phyloP scores from a whole-genome alignment of 1,140 invertebrate species.

The Idris sp. region DNA sequence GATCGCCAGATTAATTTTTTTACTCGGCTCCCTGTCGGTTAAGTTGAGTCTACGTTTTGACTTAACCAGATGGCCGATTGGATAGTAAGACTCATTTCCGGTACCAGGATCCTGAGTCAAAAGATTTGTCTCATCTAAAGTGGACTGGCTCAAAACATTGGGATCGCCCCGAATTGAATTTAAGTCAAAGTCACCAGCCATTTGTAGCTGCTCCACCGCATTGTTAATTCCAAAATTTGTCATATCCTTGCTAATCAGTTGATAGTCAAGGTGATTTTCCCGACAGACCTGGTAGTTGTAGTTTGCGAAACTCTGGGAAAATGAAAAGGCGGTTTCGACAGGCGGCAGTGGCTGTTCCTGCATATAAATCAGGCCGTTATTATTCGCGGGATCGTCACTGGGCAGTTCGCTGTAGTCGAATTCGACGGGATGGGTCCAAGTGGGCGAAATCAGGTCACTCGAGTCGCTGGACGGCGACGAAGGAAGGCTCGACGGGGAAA shows the following conservation, averaged over 20 bases:
- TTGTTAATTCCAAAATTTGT: slow-evolving; percentile 6
- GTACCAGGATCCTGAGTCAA: slow-evolving; percentile 48
- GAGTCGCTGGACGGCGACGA: slow-evolving; percentile 60
- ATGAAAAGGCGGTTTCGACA: slow-evolving; percentile 72
- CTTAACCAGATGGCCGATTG: slow-evolving; percentile 71
- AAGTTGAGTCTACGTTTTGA: slow-evolving; percentile 28
- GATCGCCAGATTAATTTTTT: slow-evolving; percentile 30
- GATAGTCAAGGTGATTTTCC: slow-evolving; percentile 17
- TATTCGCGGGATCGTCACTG: slow-evolving; percentile 49
- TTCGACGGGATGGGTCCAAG: slow-evolving; percentile 59
- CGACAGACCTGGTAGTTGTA: slow-evolving; percentile 53
- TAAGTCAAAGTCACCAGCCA: slow-evolving; percentile 69
- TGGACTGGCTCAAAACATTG: slow-evolving; percentile 55
- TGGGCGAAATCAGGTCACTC: slow-evolving; percentile 67
- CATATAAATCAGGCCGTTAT: slow-evolving; percentile 15
- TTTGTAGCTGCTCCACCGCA: not conserved
- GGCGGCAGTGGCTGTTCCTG: slow-evolving; percentile 66
- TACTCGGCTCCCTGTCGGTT: not conserved
- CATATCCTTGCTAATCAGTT: slow-evolving; percentile 14
- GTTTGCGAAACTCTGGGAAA: slow-evolving; percentile 61
- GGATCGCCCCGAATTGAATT: slow-evolving; percentile 73
- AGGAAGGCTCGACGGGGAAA: slow-evolving; percentile 25
- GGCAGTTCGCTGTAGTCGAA: slow-evolving; percentile 64
- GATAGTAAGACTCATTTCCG: slow-evolving; percentile 57
- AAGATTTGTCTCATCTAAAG: slow-evolving; percentile 18